Evolutionary conservation across 2,797 vertebrate genomes (phyloP), one percentile per base, ranked within the genome.

Genomic region (Delichon dasypus): DNA sequence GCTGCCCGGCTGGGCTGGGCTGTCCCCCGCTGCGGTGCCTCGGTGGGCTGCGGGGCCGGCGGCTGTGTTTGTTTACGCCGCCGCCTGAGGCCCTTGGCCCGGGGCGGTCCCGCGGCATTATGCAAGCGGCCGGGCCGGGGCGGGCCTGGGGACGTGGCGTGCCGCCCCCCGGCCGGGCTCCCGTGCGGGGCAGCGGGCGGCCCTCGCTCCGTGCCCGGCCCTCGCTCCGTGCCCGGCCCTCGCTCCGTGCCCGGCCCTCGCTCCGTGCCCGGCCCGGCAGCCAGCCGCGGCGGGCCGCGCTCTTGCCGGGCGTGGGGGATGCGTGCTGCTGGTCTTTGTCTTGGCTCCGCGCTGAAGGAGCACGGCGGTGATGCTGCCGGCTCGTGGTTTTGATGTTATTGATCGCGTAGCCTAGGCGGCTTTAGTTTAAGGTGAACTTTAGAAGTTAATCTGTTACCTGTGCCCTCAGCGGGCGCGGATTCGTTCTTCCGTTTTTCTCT

Each of bases 311-410:
- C 1, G 50, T 7, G 26, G 10, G 47, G 2, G 17, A 22, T 20
- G 70, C 11, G 44, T 32, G 32, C 32, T 2, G 21, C 61, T 16
- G 62, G 34, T 38, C 85, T 54, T 47, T n/a, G 64, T 36, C 61
- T 38, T 10, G 8, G 53, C 57, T 27, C 13, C 5, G 60, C 10
- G 0, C 42, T 10, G 36, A 0, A 10, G 44, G 38, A 66, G 2
- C 38, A 0, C 36, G 0, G 23, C 3, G 2, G 0, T n/a, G 5
- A 1, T 13, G 3, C 45, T 21, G 7, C 14, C 15, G 22, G 42
- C 51, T 30, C 2, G 19, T 22, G 73, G 5, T 16, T 13, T 16
- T 38, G 5, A 2, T 57, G 1, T 7, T 40, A 27, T 1, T 30
- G 19, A 2, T 38, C 11, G 22, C 14, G 1, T 1, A 7, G 7